Percentiles rank a stretch among this genome's conserved stretches.
phyloP scores from a whole-genome alignment of 35 echinoderm and acorn worm genomes.

The Apostichopus japonicus region DNA sequence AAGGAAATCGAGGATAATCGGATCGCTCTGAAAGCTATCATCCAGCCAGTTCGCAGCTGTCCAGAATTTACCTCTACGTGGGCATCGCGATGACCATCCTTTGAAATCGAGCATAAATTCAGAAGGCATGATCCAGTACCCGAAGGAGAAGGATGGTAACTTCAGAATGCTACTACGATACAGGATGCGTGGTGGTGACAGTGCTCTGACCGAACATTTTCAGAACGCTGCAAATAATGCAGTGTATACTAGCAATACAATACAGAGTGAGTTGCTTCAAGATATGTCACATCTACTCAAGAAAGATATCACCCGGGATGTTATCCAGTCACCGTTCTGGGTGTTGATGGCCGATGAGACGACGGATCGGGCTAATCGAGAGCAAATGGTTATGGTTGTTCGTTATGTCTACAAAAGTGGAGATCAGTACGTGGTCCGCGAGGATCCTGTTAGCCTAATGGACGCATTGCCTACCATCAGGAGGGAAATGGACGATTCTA shows the following conservation, averaged over 20 bases:
- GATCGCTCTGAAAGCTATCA: neutral
- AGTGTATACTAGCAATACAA: neutral
- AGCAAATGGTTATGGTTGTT: neutral
- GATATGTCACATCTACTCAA: neutral
- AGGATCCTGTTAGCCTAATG: constrained; percentile 23
- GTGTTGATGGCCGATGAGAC: constrained; percentile 33
- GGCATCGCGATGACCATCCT: constrained; percentile 9
- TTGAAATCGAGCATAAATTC: neutral
- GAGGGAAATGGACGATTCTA: neutral
- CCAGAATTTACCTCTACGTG: constrained; percentile 14
- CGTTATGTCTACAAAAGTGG: neutral
- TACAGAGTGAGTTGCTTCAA: neutral
- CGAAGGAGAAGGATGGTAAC: constrained; percentile 29
- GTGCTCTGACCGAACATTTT: neutral
- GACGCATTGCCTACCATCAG: neutral
- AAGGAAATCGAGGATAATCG: constrained; percentile 14
- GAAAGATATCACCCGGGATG: neutral
- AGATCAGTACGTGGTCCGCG: neutral
- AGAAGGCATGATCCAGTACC: neutral
- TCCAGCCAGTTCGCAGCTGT: neutral
- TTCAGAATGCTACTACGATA: constrained; percentile 13
- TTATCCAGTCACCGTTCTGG: neutral
- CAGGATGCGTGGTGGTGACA: constrained; percentile 11
- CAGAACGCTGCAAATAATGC: constrained; percentile 9
- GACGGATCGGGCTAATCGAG: neutral